Percentiles rank a stretch among this genome's conserved stretches.
These are phyloP conservation scores for Campoplex capitator DNA, from an alignment of 2,888 invertebrate species.

Conservation along the genomic window DNA sequence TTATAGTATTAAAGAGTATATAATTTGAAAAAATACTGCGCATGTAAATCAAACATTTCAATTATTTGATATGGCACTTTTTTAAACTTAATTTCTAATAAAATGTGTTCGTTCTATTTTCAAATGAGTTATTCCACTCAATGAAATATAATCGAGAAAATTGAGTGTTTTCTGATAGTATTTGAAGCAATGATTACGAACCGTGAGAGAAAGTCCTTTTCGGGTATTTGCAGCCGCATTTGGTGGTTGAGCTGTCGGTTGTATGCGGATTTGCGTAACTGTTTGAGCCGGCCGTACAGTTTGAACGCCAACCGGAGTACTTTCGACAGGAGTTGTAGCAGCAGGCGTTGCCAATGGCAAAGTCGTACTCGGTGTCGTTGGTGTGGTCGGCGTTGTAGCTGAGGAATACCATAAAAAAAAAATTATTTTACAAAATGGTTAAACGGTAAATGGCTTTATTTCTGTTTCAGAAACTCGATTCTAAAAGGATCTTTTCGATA, in stretches of 20 bases:
- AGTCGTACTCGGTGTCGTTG: conserved; percentile 79
- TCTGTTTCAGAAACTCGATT: not conserved
- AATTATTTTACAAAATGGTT: not conserved
- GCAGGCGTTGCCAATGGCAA: conserved; percentile 78
- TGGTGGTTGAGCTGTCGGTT: conserved; percentile 83
- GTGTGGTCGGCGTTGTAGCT: conserved; percentile 79
- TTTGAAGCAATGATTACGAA: conserved; percentile 78
- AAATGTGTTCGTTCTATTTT: too few species aligned
- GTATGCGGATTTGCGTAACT: conserved; percentile 86
- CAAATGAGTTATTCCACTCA: too few species aligned
- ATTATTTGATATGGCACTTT: not conserved
- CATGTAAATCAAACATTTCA: too few species aligned
- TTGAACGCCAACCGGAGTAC: conserved; percentile 80
- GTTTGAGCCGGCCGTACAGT: conserved; percentile 84
- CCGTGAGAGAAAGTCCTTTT: conserved; percentile 90
- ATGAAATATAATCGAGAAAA: too few species aligned
- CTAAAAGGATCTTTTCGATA: not conserved
- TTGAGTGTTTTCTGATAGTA: too few species aligned
- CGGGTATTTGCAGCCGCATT: conserved; percentile 86
- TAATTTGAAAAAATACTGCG: not conserved
- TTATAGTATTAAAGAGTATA: not conserved
- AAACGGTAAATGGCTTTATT: not conserved
- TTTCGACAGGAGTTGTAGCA: conserved; percentile 79
- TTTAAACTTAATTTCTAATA: too few species aligned
- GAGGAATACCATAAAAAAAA: not conserved